A percentile compares a stretch with the other conserved stretches of the same genome.
These are phyloP conservation scores for Gallinago jamesoni DNA, from an alignment of 2,113 vertebrate genomes.

Conservation along the genomic window DNA sequence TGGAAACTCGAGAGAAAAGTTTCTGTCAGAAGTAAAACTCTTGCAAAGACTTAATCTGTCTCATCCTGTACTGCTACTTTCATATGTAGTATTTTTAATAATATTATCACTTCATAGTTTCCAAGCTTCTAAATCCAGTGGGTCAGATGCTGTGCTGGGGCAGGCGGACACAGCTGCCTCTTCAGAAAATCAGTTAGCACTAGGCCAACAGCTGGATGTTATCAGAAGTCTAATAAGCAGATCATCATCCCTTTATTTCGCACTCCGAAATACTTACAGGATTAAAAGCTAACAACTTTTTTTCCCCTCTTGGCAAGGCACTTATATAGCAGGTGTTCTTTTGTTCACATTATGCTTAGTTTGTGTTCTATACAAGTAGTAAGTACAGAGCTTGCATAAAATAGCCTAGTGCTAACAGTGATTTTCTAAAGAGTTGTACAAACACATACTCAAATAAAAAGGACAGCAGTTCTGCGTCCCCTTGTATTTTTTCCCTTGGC, in stretches of 20 bases:
- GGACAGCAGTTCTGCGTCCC: not conserved
- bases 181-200: not conserved
- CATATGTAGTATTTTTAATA: not conserved
- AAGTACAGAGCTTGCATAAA: not conserved
- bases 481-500: not conserved
- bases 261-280: slow-evolving; percentile 10
- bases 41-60: not conserved
- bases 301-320: not conserved
- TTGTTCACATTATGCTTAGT: not conserved
- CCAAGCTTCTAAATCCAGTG: not conserved
- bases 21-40: slow-evolving; percentile 29
- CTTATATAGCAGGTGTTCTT: not conserved
- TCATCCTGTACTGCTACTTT: not conserved
- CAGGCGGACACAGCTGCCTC: not conserved
- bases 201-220: slow-evolving; percentile 15
- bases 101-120: not conserved
- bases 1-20: slow-evolving; percentile 11
- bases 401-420: not conserved
- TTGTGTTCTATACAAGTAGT: not conserved
- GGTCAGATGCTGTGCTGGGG: not conserved
- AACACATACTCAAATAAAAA: not conserved
- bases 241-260: not conserved
- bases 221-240: not conserved
- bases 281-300: slow-evolving; percentile 27
- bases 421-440: not conserved